A percentile compares a stretch with the other conserved stretches of the same genome.
phyloP scores from a whole-genome alignment of 64 coral and sea anemone species.

The Pocillopora verrucosa region DNA sequence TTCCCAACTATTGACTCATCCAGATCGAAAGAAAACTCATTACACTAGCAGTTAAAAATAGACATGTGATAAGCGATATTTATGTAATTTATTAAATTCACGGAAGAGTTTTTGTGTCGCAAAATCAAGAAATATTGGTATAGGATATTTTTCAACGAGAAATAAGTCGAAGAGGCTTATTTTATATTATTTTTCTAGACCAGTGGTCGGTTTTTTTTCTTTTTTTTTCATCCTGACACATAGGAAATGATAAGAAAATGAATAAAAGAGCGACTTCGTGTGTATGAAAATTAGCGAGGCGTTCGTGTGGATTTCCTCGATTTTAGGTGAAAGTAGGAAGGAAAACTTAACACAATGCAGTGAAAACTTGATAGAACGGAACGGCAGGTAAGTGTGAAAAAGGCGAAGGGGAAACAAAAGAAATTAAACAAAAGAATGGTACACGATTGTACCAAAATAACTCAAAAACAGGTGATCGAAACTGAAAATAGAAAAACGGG shows the following conservation, averaged over 20 bases:
- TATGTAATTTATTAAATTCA: too few species aligned
- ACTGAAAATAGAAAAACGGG: not conserved
- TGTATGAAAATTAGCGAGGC: not conserved
- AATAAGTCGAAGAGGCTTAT: too few species aligned
- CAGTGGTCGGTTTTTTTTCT: too few species aligned
- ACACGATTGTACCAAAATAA: not conserved
- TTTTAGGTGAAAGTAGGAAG: not conserved
- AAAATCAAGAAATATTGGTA: too few species aligned
- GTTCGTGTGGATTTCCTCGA: not conserved
- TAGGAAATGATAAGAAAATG: not conserved
- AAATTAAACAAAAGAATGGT: not conserved
- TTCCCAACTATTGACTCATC: not conserved
- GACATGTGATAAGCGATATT: too few species aligned
- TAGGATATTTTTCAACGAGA: too few species aligned
- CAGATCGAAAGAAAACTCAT: too few species aligned
- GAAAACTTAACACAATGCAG: not conserved
- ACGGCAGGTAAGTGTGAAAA: slow-evolving; percentile 5
- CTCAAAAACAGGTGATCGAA: too few species aligned
- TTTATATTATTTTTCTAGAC: too few species aligned
- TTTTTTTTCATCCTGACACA: too few species aligned
- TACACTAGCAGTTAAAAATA: too few species aligned
- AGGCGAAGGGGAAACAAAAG: not conserved
- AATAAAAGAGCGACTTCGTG: not conserved
- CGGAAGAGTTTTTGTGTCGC: too few species aligned
- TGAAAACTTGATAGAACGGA: not conserved